Percentiles rank a stretch among this genome's conserved stretches.
Conservation (phyloP, 2,888 invertebrate genomes). For the Drosophila nigricruria region DNA sequence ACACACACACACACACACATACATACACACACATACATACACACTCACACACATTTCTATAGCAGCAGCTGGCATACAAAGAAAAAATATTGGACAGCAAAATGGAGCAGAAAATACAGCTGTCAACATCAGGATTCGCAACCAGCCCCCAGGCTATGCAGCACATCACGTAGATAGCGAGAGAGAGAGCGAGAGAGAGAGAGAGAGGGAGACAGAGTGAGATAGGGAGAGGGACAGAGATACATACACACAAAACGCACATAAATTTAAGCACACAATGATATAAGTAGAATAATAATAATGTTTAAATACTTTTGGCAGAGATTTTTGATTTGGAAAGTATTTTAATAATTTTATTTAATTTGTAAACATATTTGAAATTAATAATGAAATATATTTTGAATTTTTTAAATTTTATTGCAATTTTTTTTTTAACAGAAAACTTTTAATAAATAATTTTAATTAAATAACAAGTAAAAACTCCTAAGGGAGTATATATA, state of each 20-base stretch:
- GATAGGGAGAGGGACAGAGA: background rate
- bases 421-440: too few relatives aligned
- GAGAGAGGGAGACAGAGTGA: too few relatives aligned
- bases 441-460: background rate
- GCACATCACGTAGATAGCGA: background rate
- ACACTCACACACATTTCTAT: slow-evolving; percentile 10
- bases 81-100: slow-evolving; percentile 33
- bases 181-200: background rate
- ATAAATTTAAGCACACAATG: background rate
- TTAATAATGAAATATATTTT: background rate
- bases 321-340: too few relatives aligned
- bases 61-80: slow-evolving; percentile 43
- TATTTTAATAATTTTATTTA: background rate
- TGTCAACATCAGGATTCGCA: slow-evolving; percentile 65
- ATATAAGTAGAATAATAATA: background rate
- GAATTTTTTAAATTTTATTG: background rate
- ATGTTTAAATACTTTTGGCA: background rate
- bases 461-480: too few relatives aligned
- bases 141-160: slow-evolving; percentile 39
- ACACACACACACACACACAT: slow-evolving; percentile 17
- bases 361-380: background rate
- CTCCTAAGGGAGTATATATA: too few relatives aligned
- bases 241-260: slow-evolving; percentile 1
- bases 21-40: slow-evolving; percentile 17
- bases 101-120: slow-evolving; percentile 63